Evolutionary conservation across 1,140 invertebrate species (phyloP).

Genomic region (Drosophila serrata): DNA sequence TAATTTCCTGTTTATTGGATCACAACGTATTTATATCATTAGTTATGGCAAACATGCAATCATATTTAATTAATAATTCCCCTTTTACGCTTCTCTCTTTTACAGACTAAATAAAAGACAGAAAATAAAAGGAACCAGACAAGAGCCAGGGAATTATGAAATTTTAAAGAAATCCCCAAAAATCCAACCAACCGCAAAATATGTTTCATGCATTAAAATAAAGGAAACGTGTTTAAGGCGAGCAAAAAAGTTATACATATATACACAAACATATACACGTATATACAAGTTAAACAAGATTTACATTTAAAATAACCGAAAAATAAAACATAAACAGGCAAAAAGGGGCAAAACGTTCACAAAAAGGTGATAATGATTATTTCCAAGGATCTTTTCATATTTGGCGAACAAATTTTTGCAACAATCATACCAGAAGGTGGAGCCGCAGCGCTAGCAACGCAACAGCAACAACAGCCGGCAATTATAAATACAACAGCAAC

Average conservation of each 20-base stretch:
- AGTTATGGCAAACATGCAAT: slow-evolving; percentile 7
- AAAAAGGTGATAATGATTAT: slow-evolving; percentile 85
- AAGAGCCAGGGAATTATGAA: slow-evolving; percentile 67
- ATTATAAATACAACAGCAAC: slow-evolving; percentile 45
- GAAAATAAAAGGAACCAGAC: slow-evolving; percentile 14
- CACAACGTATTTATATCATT: slow-evolving; percentile 34
- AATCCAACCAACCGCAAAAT: slow-evolving; percentile 43
- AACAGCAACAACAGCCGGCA: slow-evolving; percentile 52
- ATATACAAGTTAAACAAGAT: slow-evolving; percentile 48
- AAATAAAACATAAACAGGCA: slow-evolving; percentile 19
- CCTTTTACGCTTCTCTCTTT: slow-evolving; percentile 2
- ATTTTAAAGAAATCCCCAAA: slow-evolving; percentile 57
- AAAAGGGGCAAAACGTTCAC: slow-evolving; percentile 51
- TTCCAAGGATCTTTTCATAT: slow-evolving; percentile 85
- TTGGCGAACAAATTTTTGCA: slow-evolving; percentile 85
- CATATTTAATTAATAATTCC: slow-evolving; percentile 32
- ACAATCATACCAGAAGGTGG: slow-evolving; percentile 85
- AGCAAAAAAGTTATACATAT: slow-evolving; percentile 57
- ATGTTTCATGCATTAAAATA: slow-evolving; percentile 54
- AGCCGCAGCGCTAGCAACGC: slow-evolving; percentile 54
- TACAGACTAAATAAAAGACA: slow-evolving; percentile 30
- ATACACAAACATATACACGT: slow-evolving; percentile 29
- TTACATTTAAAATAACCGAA: slow-evolving; percentile 45
- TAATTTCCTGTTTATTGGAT: slow-evolving; percentile 34
- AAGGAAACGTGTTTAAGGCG: slow-evolving; percentile 61